A percentile compares a stretch with the other conserved stretches of the same genome.
phyloP scores from a whole-genome alignment of 2,113 vertebrate genomes.

The Panthera tigris region DNA sequence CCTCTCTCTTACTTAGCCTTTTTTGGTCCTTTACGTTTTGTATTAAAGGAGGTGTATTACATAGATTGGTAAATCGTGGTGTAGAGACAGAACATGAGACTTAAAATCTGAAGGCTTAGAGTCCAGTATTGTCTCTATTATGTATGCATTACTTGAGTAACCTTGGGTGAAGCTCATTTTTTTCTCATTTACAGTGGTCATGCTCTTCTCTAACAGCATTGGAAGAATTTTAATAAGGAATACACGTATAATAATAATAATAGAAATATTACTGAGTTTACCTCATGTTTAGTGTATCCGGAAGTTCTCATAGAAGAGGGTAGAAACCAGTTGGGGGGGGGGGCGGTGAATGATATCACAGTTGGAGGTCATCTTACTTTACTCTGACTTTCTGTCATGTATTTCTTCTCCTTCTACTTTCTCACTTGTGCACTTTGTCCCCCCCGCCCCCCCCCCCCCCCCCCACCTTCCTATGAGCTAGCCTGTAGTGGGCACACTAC shows the following conservation, averaged over 20 bases:
- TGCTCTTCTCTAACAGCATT: neutral
- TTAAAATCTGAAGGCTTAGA: neutral
- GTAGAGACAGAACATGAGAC: neutral
- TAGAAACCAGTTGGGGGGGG: neutral
- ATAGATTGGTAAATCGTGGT: neutral
- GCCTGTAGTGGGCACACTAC: neutral
- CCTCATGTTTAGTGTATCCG: neutral
- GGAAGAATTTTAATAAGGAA: neutral
- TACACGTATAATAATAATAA: neutral
- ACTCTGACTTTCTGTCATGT: neutral
- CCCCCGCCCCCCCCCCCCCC: neutral
- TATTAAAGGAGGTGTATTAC: neutral
- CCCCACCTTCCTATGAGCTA: neutral
- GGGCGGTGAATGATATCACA: neutral
- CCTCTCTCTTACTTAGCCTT: neutral
- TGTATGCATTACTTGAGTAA: neutral
- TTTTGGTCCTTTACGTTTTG: constrained; percentile 3
- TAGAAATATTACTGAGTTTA: neutral
- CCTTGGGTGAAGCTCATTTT: neutral
- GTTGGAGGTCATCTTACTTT: neutral
- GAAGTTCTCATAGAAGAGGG: neutral
- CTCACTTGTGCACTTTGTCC: neutral
- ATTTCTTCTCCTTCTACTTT: neutral
- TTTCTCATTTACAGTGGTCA: constrained; percentile 34
- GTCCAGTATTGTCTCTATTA: neutral